Evolutionary conservation across 2,797 vertebrate species (phyloP), one percentile per base, ranked within the genome.

Genomic region (Chromobotia macracanthus): DNA sequence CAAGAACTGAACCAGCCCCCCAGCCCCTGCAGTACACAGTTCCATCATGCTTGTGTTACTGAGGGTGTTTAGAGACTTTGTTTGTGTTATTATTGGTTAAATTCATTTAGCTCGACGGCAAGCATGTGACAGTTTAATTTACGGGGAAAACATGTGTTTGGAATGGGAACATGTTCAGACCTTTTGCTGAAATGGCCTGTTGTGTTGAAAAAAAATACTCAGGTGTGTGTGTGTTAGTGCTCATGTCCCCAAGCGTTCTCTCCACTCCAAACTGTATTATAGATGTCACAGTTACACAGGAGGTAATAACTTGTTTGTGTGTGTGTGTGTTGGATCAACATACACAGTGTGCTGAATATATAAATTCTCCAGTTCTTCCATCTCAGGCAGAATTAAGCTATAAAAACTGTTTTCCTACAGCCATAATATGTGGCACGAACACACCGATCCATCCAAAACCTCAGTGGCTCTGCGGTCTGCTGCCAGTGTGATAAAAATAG

Each of bases 121-220:
- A 77, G 80, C 41, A 67, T 78, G 77, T 86, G 85, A 82, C 83
- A 83, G 80, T 67, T 85, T 82, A 15, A 85, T 86, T 85, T 86
- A 84, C 82, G 23, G 41, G 60, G 28, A 56, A 68, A 38, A 38
- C 69, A 44, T 38, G 50, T 75, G 80, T 75, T 77, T 84, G 69
- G 67, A 55, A 61, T 53, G 51, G 74, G 25, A 69, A 67, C 56
- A 68, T 67, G 53, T 63, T 72, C 21, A 38, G n/a, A 51, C 44
- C 46, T 64, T 79, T 80, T 69, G 10, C 28, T 61, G 51, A 73
- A 85, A 75, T 56, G 9, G 51, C 18, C 18, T 21, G 35, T 72
- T 69, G 44, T 71, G 41, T 75, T 72, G 21, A 68, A 82, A 76
- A 55, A 80, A 80, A 84, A 7, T 6, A 44, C 16, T 50, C 5